A percentile compares a stretch with the other conserved stretches of the same genome.
phyloP scores from a whole-genome alignment of 2,888 invertebrate genomes.

The Allygus modestus region DNA sequence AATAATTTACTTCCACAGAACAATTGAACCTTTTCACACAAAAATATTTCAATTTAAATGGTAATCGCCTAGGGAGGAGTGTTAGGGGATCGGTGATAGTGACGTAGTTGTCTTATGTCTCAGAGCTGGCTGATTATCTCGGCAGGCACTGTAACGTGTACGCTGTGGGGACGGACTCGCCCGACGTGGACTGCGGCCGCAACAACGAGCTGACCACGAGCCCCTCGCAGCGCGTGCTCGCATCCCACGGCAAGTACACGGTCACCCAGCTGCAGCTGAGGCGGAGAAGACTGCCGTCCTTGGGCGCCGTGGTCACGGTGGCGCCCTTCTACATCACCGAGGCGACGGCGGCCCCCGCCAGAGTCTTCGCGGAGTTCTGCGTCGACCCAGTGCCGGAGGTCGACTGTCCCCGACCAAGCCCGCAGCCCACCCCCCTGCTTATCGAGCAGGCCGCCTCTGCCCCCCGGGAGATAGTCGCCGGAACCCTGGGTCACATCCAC shows the following conservation, averaged over 20 bases:
- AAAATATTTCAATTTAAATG: too few relatives aligned
- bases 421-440: neutral
- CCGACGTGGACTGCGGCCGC: slow-evolving; percentile 31
- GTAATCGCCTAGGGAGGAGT: too few relatives aligned
- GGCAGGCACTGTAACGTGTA: slow-evolving; percentile 46
- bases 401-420: neutral
- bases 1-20: too few relatives aligned
- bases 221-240: slow-evolving; percentile 15
- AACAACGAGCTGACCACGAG: slow-evolving; percentile 41
- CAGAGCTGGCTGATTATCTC: slow-evolving; percentile 47
- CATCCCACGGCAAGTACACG: slow-evolving; percentile 29
- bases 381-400: slow-evolving; percentile 33
- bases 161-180: slow-evolving; percentile 41
- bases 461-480: neutral
- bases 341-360: slow-evolving; percentile 23
- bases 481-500: neutral
- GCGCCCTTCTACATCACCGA: slow-evolving; percentile 29
- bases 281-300: neutral
- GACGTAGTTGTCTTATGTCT: slow-evolving; percentile 33
- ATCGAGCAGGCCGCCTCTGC: slow-evolving; percentile 33
- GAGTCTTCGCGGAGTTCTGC: slow-evolving; percentile 38
- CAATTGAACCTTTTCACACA: too few relatives aligned
- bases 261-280: slow-evolving; percentile 23
- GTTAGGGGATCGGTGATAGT: neutral
- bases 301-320: slow-evolving; percentile 32